phyloP scores from a whole-genome alignment of 2,888 invertebrate genomes.

The Lampropteryx suffumata region DNA sequence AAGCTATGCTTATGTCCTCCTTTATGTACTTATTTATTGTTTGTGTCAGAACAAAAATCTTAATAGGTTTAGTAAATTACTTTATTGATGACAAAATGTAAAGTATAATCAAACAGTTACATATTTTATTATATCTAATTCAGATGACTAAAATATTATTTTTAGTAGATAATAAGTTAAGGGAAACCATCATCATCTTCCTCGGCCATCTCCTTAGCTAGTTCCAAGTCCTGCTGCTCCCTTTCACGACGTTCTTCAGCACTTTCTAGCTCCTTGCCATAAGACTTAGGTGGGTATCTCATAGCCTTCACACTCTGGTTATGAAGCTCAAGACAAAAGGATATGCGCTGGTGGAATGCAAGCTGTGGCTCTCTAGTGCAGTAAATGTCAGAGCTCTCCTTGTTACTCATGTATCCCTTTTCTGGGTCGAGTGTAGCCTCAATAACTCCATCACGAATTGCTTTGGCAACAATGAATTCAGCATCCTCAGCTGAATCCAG shows the following conservation, averaged over 20 bases:
- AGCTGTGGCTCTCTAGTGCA: conserved; percentile 97
- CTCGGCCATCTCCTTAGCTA: conserved; percentile 99
- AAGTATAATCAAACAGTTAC: conserved; percentile 37
- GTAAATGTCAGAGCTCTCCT: conserved; percentile 98
- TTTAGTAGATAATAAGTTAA: conserved; percentile 44
- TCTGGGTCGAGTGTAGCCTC: conserved; percentile 98
- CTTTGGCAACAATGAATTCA: conserved; percentile 99
- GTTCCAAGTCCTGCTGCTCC: conserved; percentile 98
- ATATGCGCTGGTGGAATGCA: conserved; percentile 98
- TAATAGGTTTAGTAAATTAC: conserved; percentile 3
- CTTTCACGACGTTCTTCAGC: conserved; percentile 97
- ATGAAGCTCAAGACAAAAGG: conserved; percentile 98
- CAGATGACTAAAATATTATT: conserved; percentile 33
- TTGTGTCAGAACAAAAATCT: too few species aligned
- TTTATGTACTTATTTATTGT: too few species aligned
- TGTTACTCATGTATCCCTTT: conserved; percentile 97
- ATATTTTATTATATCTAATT: conserved; percentile 43
- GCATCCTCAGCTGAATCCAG: conserved; percentile 98
- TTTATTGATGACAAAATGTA: conserved; percentile 27
- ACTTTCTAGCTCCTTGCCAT: conserved; percentile 98
- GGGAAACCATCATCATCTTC: conserved; percentile 97
- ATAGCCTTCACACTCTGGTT: conserved; percentile 99
- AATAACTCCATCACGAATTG: conserved; percentile 98
- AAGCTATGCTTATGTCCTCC: too few species aligned
- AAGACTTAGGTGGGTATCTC: conserved; percentile 99